These are phyloP conservation scores for Corydoras maculifer DNA, from an alignment of 2,113 vertebrate species.

Conservation along the genomic window DNA sequence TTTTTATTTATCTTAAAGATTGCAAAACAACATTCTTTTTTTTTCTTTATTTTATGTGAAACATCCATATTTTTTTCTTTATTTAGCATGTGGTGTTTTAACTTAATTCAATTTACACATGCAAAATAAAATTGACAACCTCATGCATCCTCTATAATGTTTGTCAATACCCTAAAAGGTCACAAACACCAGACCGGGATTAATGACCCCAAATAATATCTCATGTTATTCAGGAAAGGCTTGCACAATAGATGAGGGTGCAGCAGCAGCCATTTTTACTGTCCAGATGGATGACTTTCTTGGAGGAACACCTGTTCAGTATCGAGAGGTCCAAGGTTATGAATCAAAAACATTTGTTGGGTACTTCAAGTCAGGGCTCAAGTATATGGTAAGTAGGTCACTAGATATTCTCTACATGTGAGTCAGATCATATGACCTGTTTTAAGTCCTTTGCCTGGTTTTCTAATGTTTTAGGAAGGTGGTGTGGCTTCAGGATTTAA, in stretches of 20 bases:
- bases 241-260: constrained; percentile 90
- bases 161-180: too few species aligned
- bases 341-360: constrained; percentile 88
- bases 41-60: too few species aligned
- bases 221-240: constrained; percentile 67
- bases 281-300: constrained; percentile 95
- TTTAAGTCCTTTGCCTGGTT: not conserved
- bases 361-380: constrained; percentile 93
- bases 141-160: too few species aligned
- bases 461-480: constrained; percentile 70
- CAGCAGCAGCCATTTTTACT: constrained; percentile 89
- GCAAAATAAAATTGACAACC: too few species aligned
- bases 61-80: too few species aligned
- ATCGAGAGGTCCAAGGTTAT: constrained; percentile 84
- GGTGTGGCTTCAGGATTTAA: constrained; percentile 94
- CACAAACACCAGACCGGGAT: too few species aligned
- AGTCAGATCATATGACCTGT: not conserved
- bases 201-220: too few species aligned
- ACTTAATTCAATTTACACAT: too few species aligned
- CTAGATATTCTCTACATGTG: not conserved
- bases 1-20: too few species aligned
- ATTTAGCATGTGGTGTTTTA: too few species aligned
- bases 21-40: too few species aligned
- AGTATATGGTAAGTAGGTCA: constrained; percentile 81
- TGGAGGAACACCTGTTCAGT: constrained; percentile 84